Base-by-base conservation (phyloP, 2,113 vertebrate species). In the Halichoeres trimaculatus region DNA sequence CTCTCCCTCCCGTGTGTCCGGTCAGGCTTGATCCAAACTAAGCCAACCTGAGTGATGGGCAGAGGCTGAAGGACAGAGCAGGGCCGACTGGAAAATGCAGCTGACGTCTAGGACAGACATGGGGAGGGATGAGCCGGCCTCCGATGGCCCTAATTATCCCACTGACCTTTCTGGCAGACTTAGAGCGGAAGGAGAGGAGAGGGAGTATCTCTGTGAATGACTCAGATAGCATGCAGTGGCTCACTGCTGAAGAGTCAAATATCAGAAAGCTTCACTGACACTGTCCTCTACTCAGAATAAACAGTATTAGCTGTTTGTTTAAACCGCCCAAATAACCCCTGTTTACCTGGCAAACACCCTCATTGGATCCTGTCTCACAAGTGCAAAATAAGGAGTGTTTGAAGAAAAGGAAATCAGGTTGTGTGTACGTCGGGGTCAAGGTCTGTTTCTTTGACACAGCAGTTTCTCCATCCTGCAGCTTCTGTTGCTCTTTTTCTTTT, bases 91-190 rank as follows among this genome's bases (percentile, higher is more conserved):
- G 48, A 84, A 85, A 74, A 76, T 36, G 55, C 22, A 3, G 17
- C 36, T 41, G 79, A 80, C 41, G 19, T 73, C 16, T 43, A 0
- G 53, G 66, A 60, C 70, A 58, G 59, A 71, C 47, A 14, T 23
- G n/a, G 12, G 47, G 38, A 35, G 76, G 76, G 57, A 43, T 68
- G 62, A 63, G 48, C 53, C 24, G 3, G 72, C 60, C 70, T 76
- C 58, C 73, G 81, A 75, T 19, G 8, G 68, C 43, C 74, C 59
- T 80, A 77, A 80, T 83, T 78, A 89, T 80, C 76, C 75, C 19
- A 1, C 38, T 80, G 79, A 89, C 87, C 87, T 86, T 82, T 85
- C 62, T 55, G 5, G 54, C 43, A 58, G 75, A 79, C 43, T 41
- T 34, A 17, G 34, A 70, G 66, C 8, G 10, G 48, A 51, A 69